phyloP scores from a whole-genome alignment of 1,140 invertebrate genomes.

The Meloidogyne floridensis region DNA sequence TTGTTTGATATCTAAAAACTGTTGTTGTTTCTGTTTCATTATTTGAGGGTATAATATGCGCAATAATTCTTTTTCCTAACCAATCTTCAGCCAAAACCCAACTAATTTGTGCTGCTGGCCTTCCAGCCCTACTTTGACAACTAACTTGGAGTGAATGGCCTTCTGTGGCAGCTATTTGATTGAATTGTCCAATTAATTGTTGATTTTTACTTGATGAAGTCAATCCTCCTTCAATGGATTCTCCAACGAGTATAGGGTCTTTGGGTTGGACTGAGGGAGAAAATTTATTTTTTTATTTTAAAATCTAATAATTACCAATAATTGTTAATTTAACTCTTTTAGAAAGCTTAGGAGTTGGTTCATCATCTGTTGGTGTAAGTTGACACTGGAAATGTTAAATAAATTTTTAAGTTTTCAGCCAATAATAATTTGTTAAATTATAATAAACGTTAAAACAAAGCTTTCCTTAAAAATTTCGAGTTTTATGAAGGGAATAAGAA shows the following conservation, averaged over 20 bases:
- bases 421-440: no score
- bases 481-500: no score
- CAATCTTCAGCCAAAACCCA: slow-evolving; percentile 33
- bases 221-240: slow-evolving; percentile 7
- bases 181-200: slow-evolving; percentile 5
- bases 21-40: background rate
- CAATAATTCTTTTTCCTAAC: slow-evolving; percentile 28
- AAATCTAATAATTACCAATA: slow-evolving; percentile 1
- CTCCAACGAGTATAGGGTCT: slow-evolving; percentile 21
- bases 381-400: slow-evolving; percentile 19
- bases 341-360: slow-evolving; percentile 23
- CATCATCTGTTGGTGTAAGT: slow-evolving; percentile 28
- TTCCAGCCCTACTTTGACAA: slow-evolving; percentile 26
- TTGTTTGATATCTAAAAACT: background rate
- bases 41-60: background rate
- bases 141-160: slow-evolving; percentile 9
- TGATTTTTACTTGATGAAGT: background rate
- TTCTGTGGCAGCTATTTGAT: slow-evolving; percentile 33
- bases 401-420: no score
- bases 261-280: slow-evolving; percentile 23
- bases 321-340: slow-evolving; percentile 23
- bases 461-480: no score
- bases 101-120: slow-evolving; percentile 28
- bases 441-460: no score
- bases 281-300: background rate